Conservation (phyloP, 2,113 vertebrate species). For the Hucho hucho region DNA sequence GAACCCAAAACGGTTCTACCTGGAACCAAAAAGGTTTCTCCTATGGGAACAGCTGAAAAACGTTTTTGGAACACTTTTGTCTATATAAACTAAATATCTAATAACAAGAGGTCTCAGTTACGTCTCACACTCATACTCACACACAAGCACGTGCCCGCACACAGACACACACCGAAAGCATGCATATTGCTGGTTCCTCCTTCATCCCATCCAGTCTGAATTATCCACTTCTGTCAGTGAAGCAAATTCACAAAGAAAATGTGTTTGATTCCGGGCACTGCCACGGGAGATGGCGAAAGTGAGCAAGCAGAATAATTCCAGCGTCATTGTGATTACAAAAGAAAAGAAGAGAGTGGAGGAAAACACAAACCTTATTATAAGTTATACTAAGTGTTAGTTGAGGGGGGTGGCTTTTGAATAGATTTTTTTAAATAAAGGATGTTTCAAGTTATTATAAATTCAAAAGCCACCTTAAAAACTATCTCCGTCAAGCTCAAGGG, state of each 20-base stretch:
- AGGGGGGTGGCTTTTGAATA: conserved; percentile 52
- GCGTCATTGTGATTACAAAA: conserved; percentile 49
- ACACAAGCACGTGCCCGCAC: not conserved
- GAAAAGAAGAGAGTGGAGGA: conserved; percentile 22
- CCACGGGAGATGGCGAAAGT: conserved; percentile 52
- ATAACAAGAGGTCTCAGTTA: conserved; percentile 9
- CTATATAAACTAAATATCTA: conserved; percentile 11
- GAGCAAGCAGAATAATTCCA: conserved; percentile 59
- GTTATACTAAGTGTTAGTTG: conserved; percentile 50
- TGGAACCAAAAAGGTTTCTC: too few species aligned
- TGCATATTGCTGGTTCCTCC: conserved; percentile 54
- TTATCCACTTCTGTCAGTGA: conserved; percentile 45
- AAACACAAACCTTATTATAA: conserved; percentile 51
- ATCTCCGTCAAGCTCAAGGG: conserved; percentile 56
- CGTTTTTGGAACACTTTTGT: too few species aligned
- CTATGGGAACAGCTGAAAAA: too few species aligned
- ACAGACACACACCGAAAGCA: not conserved
- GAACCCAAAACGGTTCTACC: too few species aligned
- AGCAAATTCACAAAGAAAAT: conserved; percentile 56
- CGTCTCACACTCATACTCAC: not conserved
- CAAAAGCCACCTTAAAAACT: conserved; percentile 59
- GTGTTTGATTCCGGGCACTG: conserved; percentile 54
- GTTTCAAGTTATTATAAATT: conserved; percentile 59
- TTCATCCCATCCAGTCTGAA: conserved; percentile 29
- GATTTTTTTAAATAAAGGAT: conserved; percentile 57